Percentiles rank a stretch among this genome's conserved stretches.
These are phyloP conservation scores for Pogonomyrmex barbatus DNA, from an alignment of 1,140 invertebrate genomes.

Conservation along the genomic window DNA sequence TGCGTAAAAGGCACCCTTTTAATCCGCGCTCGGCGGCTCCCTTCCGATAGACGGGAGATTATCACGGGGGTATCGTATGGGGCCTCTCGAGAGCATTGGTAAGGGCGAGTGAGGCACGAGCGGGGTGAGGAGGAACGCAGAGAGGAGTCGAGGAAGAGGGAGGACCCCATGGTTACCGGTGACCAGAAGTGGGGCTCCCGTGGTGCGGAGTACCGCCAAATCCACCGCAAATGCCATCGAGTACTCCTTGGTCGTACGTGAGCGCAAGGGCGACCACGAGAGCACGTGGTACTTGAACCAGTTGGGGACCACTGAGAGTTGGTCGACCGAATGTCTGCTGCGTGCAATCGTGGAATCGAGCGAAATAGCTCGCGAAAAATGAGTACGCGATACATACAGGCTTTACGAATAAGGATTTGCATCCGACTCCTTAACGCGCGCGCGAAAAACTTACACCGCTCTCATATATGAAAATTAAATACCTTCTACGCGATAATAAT, in stretches of 20 bases:
- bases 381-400: slow-evolving; percentile 27
- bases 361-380: slow-evolving; percentile 51
- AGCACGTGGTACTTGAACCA: slow-evolving; percentile 84
- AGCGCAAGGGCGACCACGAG: slow-evolving; percentile 83
- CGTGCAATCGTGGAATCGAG: slow-evolving; percentile 67
- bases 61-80: slow-evolving; percentile 85
- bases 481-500: neutral
- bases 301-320: slow-evolving; percentile 83
- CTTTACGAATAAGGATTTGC: neutral
- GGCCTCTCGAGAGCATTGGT: slow-evolving; percentile 78
- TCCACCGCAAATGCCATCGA: slow-evolving; percentile 85
- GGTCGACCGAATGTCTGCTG: slow-evolving; percentile 74
- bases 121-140: slow-evolving; percentile 47
- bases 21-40: slow-evolving; percentile 75
- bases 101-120: slow-evolving; percentile 48
- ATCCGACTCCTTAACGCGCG: neutral
- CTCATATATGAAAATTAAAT: neutral
- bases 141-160: slow-evolving; percentile 34
- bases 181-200: slow-evolving; percentile 81
- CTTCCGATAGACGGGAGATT: slow-evolving; percentile 81
- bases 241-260: slow-evolving; percentile 84
- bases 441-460: neutral
- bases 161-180: slow-evolving; percentile 79
- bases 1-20: slow-evolving; percentile 75
- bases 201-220: slow-evolving; percentile 82